Conservation (phyloP, 2,797 vertebrate species). For the Anas flavirostris region DNA sequence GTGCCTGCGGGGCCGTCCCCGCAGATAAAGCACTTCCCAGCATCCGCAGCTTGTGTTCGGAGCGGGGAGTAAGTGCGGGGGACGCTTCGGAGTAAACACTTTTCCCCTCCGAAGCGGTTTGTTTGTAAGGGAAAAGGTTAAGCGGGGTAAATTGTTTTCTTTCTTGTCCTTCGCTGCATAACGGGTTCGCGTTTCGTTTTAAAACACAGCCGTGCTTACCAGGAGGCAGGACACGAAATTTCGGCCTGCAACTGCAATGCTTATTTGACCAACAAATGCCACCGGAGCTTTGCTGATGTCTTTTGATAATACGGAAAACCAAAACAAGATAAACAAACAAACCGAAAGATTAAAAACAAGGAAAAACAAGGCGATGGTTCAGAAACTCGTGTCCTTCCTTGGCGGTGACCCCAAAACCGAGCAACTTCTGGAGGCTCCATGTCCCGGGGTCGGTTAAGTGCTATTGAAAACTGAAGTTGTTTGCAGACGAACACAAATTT, state of each 20-base stretch:
- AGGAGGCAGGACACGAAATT: neutral
- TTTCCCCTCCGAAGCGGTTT: neutral
- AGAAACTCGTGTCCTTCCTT: neutral
- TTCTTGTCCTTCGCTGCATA: neutral
- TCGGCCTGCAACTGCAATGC: constrained; percentile 10
- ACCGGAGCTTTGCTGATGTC: neutral
- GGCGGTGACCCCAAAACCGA: neutral
- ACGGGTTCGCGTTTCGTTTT: neutral
- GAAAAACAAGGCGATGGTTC: neutral
- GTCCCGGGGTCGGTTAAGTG: neutral
- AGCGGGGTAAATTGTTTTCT: neutral
- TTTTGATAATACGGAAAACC: neutral
- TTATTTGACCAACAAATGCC: neutral
- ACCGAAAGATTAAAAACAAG: neutral
- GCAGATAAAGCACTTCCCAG: neutral
- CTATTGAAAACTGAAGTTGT: neutral
- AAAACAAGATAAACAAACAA: neutral
- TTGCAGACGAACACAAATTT: constrained; percentile 31
- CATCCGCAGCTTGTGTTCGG: constrained; percentile 2
- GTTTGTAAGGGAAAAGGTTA: neutral
- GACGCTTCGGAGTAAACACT: constrained; percentile 39
- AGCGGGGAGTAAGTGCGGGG: neutral
- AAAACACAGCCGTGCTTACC: neutral
- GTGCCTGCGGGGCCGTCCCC: neutral
- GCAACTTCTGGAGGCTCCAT: neutral